Conservation (phyloP, 2,797 vertebrate species). For the Anguilla obscura region DNA sequence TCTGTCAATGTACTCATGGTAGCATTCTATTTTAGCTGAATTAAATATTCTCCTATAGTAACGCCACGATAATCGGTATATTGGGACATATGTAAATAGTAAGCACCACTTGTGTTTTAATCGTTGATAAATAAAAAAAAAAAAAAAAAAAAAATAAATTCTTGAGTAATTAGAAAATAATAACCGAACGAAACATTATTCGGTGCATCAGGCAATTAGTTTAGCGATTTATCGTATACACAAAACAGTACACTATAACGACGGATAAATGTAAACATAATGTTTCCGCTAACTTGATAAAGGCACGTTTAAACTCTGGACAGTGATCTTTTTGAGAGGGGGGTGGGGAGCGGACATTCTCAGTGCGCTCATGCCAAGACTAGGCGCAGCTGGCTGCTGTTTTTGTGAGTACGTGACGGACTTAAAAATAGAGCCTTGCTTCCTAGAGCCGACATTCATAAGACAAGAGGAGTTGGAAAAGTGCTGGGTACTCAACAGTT, state of each 20-base stretch:
- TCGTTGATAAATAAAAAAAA: background rate
- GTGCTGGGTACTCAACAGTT: background rate
- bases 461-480: background rate
- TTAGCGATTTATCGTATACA: background rate
- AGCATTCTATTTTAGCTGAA: background rate
- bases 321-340: background rate
- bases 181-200: background rate
- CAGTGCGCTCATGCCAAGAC: slow-evolving; percentile 48
- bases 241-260: background rate
- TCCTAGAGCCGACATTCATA: background rate
- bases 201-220: background rate
- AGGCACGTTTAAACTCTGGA: background rate
- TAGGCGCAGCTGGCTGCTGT: slow-evolving; percentile 52
- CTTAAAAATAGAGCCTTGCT: slow-evolving; percentile 56
- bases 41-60: background rate
- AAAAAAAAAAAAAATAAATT: background rate
- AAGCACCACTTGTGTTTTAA: background rate
- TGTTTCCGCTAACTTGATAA: background rate
- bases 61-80: background rate
- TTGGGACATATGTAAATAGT: background rate
- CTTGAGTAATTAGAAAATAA: background rate
- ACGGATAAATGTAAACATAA: background rate
- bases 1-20: background rate
- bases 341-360: background rate
- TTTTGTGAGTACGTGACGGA: slow-evolving; percentile 53